Evolutionary conservation across 2,797 vertebrate genomes (phyloP), one percentile per base, ranked within the genome.

Genomic region (Argya squamiceps): DNA sequence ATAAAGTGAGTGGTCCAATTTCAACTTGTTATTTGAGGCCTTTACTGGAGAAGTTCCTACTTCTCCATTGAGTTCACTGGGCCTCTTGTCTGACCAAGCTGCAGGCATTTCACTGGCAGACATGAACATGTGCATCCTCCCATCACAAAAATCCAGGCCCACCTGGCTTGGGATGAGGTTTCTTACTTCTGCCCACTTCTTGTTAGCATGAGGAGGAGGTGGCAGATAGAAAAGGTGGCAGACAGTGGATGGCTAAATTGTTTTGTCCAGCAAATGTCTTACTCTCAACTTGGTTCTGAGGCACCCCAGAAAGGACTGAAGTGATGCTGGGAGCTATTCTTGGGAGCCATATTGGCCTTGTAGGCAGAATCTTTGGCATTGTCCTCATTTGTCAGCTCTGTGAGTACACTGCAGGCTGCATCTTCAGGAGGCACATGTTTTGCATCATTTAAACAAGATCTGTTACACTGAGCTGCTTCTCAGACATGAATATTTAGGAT

Each of bases 261-360:
- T 10, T 67, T 87, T 81, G 60, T 69, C 44, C 26, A 76, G 23
- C 11, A n/a, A 15, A 10, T 11, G 10, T 49, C 36, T 26, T 3
- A 0, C 29, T 74, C 62, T 58, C 47, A 26, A 4, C 12, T 82
- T 3, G 0, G 19, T 39, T 62, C 24, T 86, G 46, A 64, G 8
- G 12, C 12, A 30, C 8, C 2, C 12, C 50, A 59, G 52, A 56
- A 69, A 39, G 7, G 6, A 10, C 8, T 70, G 24, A 70, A 77
- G 9, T 46, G 41, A 53, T 0, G 0, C 5, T 22, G 8, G 6
- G 23, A 67, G 9, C 15, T 47, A 12, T 13, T 89, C 50, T 53
- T 4, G 9, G 9, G 4, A 16, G 2, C 3, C 1, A 0, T 14
- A 24, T 29, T 62, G 11, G 23, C 36, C 24, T 37, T 34, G 11